A percentile compares a stretch with the other conserved stretches of the same genome.
These are phyloP conservation scores for Cataglyphis rosenhaueri DNA, from an alignment of 2,888 invertebrate species.

Conservation along the genomic window DNA sequence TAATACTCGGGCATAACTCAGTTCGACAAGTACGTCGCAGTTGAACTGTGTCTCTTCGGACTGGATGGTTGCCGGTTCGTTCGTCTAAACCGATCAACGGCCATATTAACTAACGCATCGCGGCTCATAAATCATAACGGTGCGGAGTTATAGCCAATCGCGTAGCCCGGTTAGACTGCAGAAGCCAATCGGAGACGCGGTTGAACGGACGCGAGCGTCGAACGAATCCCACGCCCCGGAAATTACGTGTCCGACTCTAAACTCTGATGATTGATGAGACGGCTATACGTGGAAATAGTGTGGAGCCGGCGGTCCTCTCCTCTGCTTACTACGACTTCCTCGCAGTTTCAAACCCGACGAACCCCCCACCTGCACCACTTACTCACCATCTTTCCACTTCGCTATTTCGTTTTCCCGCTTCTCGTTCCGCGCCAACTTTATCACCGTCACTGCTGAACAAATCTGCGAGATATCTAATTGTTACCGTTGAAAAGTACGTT, in stretches of 20 bases:
- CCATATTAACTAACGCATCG: slow-evolving; percentile 79
- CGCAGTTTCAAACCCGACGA: slow-evolving; percentile 42
- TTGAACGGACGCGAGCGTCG: slow-evolving; percentile 77
- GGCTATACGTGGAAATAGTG: slow-evolving; percentile 72
- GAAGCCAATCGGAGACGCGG: slow-evolving; percentile 76
- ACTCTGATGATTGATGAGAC: slow-evolving; percentile 85
- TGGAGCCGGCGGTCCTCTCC: slow-evolving; percentile 45
- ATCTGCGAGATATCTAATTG: slow-evolving; percentile 53
- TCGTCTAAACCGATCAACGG: slow-evolving; percentile 73
- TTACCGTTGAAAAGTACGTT: slow-evolving; percentile 41
- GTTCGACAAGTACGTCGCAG: slow-evolving; percentile 50
- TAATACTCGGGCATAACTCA: slow-evolving; percentile 60
- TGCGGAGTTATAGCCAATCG: slow-evolving; percentile 76
- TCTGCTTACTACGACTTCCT: slow-evolving; percentile 49
- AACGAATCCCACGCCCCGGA: slow-evolving; percentile 85
- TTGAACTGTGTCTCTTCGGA: slow-evolving; percentile 59
- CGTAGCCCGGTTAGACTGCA: slow-evolving; percentile 70
- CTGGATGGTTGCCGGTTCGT: slow-evolving; percentile 47
- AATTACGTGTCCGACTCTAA: slow-evolving; percentile 85
- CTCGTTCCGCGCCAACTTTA: slow-evolving; percentile 34
- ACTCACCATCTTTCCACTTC: slow-evolving; percentile 43
- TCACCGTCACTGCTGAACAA: slow-evolving; percentile 54
- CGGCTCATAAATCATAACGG: slow-evolving; percentile 80
- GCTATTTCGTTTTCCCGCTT: slow-evolving; percentile 35
- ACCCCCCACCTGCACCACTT: background rate